phyloP scores from a whole-genome alignment of 2,113 vertebrate genomes.

The Arenaria interpres region DNA sequence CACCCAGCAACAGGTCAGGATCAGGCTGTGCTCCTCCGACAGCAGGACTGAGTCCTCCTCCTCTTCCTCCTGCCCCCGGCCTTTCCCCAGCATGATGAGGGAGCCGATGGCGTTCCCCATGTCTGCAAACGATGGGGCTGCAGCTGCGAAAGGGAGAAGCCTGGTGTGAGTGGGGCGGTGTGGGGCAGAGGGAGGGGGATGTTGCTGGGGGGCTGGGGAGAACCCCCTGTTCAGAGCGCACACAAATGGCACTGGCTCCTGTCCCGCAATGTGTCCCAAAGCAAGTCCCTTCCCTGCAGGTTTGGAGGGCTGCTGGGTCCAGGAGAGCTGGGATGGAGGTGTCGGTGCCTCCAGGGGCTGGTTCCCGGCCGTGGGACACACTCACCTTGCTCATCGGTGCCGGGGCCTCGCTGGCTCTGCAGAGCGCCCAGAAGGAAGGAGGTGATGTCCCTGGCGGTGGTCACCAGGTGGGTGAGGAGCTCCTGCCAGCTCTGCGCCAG shows the following conservation, averaged over 20 bases:
- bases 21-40: conserved; percentile 86
- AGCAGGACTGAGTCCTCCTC: conserved; percentile 78
- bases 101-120: conserved; percentile 88
- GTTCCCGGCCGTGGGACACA: rapidly evolving
- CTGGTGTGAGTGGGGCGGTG: neutral
- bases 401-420: conserved; percentile 64
- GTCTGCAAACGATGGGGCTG: conserved; percentile 86
- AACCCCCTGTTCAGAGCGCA: neutral
- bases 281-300: neutral
- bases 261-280: neutral
- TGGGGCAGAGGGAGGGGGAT: neutral
- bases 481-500: conserved; percentile 41
- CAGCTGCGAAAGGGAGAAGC: conserved; percentile 61
- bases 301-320: neutral
- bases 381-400: conserved; percentile 65
- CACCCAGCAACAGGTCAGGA: conserved; percentile 93
- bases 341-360: neutral
- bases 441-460: conserved; percentile 64
- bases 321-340: neutral
- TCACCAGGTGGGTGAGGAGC: conserved; percentile 73
- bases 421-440: conserved; percentile 81
- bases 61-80: conserved; percentile 47
- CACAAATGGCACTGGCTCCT: neutral
- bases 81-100: conserved; percentile 76
- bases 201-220: neutral